A percentile compares a stretch with the other conserved stretches of the same genome.
Conservation (phyloP, 2,797 vertebrate genomes). For the Oryzias sinensis region DNA sequence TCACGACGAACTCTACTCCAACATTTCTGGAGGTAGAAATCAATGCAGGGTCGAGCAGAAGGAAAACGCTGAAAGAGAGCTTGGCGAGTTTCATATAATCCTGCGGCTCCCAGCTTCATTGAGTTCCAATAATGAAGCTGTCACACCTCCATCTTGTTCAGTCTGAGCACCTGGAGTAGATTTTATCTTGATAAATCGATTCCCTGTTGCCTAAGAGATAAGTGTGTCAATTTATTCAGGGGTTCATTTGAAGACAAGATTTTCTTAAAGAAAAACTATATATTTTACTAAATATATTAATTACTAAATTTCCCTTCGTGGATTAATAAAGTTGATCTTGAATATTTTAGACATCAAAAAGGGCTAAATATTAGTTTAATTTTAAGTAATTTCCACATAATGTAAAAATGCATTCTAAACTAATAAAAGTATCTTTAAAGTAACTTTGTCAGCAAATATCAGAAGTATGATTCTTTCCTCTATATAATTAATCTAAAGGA, state of each 20-base stretch:
- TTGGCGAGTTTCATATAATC: slow-evolving; percentile 26
- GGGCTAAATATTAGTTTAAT: too few relatives aligned
- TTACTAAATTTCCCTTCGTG: too few relatives aligned
- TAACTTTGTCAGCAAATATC: too few relatives aligned
- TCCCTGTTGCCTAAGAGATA: slow-evolving; percentile 33
- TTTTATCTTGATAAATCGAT: slow-evolving; percentile 29
- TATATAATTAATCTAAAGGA: too few relatives aligned
- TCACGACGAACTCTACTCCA: slow-evolving; percentile 52
- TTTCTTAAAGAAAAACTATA: neutral
- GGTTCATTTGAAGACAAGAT: slow-evolving; percentile 7
- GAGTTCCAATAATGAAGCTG: slow-evolving; percentile 50
- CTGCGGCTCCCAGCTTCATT: slow-evolving; percentile 31
- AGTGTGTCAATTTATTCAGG: slow-evolving; percentile 11
- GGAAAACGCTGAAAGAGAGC: slow-evolving; percentile 33
- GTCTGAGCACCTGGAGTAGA: slow-evolving; percentile 15
- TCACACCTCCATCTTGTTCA: slow-evolving; percentile 31
- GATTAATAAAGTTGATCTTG: too few relatives aligned
- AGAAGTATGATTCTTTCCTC: too few relatives aligned
- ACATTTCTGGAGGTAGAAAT: slow-evolving; percentile 48
- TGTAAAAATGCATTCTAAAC: too few relatives aligned
- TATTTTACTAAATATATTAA: too few relatives aligned
- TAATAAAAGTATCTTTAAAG: too few relatives aligned
- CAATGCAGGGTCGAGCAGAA: slow-evolving; percentile 36
- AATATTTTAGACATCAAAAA: too few relatives aligned
- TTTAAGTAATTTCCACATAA: too few relatives aligned